Evolutionary conservation across 1,140 invertebrate genomes (phyloP), one percentile per base, ranked within the genome.

Genomic region (Drosophila leontia): DNA sequence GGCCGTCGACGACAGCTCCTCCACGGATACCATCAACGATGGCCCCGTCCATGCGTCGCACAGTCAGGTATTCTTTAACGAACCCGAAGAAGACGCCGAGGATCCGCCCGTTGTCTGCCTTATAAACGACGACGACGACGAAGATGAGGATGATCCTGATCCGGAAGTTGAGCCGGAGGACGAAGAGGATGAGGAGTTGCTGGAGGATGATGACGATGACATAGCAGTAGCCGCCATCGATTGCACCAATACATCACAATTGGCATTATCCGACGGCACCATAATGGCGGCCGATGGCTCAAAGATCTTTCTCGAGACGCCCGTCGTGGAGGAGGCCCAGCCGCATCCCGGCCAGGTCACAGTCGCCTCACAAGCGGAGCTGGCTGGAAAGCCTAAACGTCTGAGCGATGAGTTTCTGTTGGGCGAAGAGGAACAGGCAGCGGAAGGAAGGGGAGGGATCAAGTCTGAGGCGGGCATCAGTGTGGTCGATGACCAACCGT

Each of bases 381-480:
- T 80, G 12, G 59, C 77, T 13, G 82, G 77, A 9, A 92, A 92
- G 45, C 92, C 92, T 12, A 93, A 93, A 58, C 85, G 92, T 13
- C 75, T 93, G 12, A 93, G 92, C 60, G 92, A 93, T 65, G 92
- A 93, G 57, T 93, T 93, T 51, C 70, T 84, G 53, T 56, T 81
- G 50, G 68, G n/a, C 1, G 82, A 82, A 26, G 69, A 80, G 9
- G 67, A 70, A 4, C 78, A 75, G 17, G 6, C 51, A 6, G 5
- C 26, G 26, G 26, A 50, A 26, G 39, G 32, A 12, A 63, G 26
- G 17, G 48, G 34, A 8, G 60, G 62, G 55, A 60, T 48, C 29
- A 90, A 85, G 82, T 65, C 82, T 58, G 76, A 82, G 32, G 29
- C 58, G 17, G 74, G 26, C 48, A 39, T 17, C 47, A 44, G 41